A percentile compares a stretch with the other conserved stretches of the same genome.
Conservation (phyloP, 2,113 vertebrate genomes). For the Psittacus erithacus region DNA sequence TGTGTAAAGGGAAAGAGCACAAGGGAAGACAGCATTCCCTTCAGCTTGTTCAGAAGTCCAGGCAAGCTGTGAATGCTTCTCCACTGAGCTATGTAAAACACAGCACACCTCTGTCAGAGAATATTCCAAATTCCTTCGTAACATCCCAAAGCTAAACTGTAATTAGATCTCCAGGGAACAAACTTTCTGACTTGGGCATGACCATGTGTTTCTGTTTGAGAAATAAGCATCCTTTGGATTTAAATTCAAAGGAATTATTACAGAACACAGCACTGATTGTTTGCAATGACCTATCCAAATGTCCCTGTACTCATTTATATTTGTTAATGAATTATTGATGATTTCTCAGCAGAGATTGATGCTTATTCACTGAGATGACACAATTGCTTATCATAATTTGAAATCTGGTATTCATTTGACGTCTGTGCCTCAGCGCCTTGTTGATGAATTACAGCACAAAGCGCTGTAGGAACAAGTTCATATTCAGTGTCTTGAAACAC, state of each 20-base stretch:
- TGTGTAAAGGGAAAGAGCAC: neutral
- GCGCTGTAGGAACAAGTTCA: slow-evolving; percentile 62
- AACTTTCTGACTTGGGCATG: neutral
- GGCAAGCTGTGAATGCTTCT: neutral
- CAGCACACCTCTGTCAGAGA: neutral
- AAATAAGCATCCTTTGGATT: neutral
- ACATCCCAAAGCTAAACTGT: neutral
- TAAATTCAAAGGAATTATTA: slow-evolving; percentile 32
- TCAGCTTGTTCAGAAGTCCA: neutral
- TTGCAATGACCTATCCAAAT: slow-evolving; percentile 41
- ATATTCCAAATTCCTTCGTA: neutral
- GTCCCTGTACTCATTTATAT: slow-evolving; percentile 5
- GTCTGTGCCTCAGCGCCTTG: slow-evolving; percentile 16
- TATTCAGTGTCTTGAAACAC: slow-evolving; percentile 55
- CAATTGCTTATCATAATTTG: slow-evolving; percentile 69
- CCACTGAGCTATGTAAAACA: neutral
- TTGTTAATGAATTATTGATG: slow-evolving; percentile 45
- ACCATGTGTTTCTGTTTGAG: neutral
- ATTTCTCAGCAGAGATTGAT: slow-evolving; percentile 63
- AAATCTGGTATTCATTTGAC: slow-evolving; percentile 69
- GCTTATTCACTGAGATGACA: slow-evolving; percentile 57
- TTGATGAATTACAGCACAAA: slow-evolving; percentile 63
- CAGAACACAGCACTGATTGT: slow-evolving; percentile 11
- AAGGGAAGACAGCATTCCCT: neutral
- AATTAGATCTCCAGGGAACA: neutral